Evolutionary conservation across 2,888 invertebrate genomes (phyloP).

Genomic region (Pyrochroa serraticornis): DNA sequence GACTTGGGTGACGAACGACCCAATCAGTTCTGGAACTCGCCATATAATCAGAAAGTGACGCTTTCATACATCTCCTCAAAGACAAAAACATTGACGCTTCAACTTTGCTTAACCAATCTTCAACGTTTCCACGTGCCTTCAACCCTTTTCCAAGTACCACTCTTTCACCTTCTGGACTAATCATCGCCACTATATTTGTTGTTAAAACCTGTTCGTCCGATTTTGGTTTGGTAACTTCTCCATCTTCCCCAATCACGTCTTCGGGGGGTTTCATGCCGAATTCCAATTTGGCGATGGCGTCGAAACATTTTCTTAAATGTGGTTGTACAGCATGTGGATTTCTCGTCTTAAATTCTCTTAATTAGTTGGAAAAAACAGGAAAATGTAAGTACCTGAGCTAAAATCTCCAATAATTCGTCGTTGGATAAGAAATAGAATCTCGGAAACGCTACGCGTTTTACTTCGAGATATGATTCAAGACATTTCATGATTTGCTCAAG

Average conservation of each 20-base stretch:
- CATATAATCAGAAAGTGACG: conserved; percentile 72
- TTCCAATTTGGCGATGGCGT: conserved; percentile 79
- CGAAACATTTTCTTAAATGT: conserved; percentile 88
- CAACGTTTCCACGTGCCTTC: conserved; percentile 88
- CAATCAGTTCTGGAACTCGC: conserved; percentile 71
- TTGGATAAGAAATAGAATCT: conserved; percentile 90
- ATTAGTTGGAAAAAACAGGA: too few species aligned
- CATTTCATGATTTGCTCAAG: conserved; percentile 90
- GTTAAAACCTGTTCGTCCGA: conserved; percentile 63
- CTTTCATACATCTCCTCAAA: conserved; percentile 76
- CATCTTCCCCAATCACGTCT: conserved; percentile 55
- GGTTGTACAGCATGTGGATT: conserved; percentile 91
- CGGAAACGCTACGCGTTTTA: conserved; percentile 86
- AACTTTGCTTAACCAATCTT: conserved; percentile 90
- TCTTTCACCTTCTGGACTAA: conserved; percentile 87
- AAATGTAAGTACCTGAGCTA: conserved; percentile 82
- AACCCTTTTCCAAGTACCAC: conserved; percentile 73
- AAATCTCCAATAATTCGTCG: conserved; percentile 86
- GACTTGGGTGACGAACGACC: conserved; percentile 76
- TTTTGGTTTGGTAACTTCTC: conserved; percentile 48
- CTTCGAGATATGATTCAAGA: conserved; percentile 86
- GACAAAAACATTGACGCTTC: conserved; percentile 88
- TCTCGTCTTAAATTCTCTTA: conserved; percentile 63
- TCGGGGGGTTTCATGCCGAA: conserved; percentile 69
- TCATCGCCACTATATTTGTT: conserved; percentile 86